Base-by-base conservation (phyloP, 2,888 invertebrate species). In the Erynnis tages region DNA sequence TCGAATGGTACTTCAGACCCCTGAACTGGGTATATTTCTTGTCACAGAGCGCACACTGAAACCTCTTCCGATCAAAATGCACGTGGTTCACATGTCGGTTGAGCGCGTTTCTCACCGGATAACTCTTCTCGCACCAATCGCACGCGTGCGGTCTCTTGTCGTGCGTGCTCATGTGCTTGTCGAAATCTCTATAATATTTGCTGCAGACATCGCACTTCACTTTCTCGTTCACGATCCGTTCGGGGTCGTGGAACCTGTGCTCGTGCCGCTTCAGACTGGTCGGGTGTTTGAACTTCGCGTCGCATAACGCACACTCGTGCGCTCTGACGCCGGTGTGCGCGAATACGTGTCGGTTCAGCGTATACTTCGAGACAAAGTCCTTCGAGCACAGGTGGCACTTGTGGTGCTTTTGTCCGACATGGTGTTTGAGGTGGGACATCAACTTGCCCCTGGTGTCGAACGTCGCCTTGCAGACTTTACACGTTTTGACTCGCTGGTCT, bases 121-220 rank as follows among this genome's bases (percentile, higher is more conserved):
- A 67, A 2, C 47, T 17, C 10, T 57, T 62, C 2, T 59, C 52
- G 19, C 60, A 60, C 25, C 46, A 13, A 0, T 56, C 56, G 25
- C 62, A 62, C n/a, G 40, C 29, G 10, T 55, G 61, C 13, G 65
- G 62, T 11, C 57, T 53, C n/a, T 60, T 59, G 0, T 53, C 57
- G 30, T 63, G 63, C 7, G 56, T 56, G 0, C 56, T 53, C 54
- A 62, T 59, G 43, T 71, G 70, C 16, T 62, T 54, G 3, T 64
- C 61, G 4, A 67, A 25, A 49, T 68, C 57, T 0, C 53, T 43
- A 2, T 67, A 65, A 11, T 62, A 56, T 37, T 61, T 62, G 4
- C 65, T 62, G 11, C 69, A 67, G 2, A 66, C 32, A 7, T 54
- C 45, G 54, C 69, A 68, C 10, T 62, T 64, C 0, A 32, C 6